These are phyloP conservation scores for Megaceryle maxima DNA, from an alignment of 2,113 vertebrate genomes.

Conservation along the genomic window DNA sequence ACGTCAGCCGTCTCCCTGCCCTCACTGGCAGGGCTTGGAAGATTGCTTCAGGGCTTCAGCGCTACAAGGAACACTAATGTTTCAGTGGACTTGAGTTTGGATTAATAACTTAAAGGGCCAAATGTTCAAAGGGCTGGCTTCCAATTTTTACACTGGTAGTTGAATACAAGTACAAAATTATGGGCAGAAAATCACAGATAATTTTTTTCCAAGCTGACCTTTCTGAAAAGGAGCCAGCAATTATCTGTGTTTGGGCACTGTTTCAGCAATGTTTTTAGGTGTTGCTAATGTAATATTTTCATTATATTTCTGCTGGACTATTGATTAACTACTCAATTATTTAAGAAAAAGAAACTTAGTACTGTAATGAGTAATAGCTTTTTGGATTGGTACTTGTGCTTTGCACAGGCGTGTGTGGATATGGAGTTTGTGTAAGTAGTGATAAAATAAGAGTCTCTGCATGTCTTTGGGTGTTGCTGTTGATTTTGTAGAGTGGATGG, in stretches of 20 bases:
- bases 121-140: conserved; percentile 26
- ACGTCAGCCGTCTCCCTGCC: background rate
- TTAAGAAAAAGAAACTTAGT: background rate
- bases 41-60: background rate
- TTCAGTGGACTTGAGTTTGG: background rate
- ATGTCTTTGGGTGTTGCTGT: background rate
- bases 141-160: background rate
- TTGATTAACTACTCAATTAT: conserved; percentile 36
- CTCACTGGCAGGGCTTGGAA: background rate
- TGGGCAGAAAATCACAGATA: conserved; percentile 34
- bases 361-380: background rate
- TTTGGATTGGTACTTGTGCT: background rate
- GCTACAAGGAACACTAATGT: background rate
- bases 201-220: conserved; percentile 33
- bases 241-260: conserved; percentile 8
- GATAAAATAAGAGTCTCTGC: background rate
- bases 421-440: background rate
- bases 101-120: conserved; percentile 5
- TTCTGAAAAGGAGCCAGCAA: conserved; percentile 36
- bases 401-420: background rate
- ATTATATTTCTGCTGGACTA: conserved; percentile 7
- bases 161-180: background rate
- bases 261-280: conserved; percentile 45
- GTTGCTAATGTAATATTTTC: conserved; percentile 41
- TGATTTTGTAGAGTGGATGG: background rate